phyloP scores from a whole-genome alignment of 2,888 invertebrate species.

The Brachyptera risi region DNA sequence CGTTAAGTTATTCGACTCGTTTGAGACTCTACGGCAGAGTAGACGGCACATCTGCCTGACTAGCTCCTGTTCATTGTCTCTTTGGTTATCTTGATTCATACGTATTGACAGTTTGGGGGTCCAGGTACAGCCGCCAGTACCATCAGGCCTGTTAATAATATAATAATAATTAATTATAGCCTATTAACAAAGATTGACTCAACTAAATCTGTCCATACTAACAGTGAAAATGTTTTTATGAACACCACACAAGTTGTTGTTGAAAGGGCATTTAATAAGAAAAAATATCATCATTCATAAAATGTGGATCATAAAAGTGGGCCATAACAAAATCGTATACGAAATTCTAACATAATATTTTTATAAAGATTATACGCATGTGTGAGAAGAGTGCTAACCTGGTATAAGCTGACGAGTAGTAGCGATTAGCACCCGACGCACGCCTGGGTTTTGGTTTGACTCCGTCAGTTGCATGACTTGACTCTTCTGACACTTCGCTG shows the following conservation, averaged over 20 bases:
- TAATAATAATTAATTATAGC: too few relatives aligned
- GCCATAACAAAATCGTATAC: too few relatives aligned
- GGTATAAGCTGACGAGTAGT: not conserved
- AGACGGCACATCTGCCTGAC: constrained; percentile 62
- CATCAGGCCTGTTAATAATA: too few relatives aligned
- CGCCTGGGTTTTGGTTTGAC: not conserved
- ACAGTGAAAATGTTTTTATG: too few relatives aligned
- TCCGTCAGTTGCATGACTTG: not conserved
- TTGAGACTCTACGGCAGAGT: constrained; percentile 50
- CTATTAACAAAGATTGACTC: too few relatives aligned
- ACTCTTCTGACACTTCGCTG: not conserved
- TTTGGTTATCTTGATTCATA: constrained; percentile 83
- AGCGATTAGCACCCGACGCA: not conserved
- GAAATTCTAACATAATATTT: too few relatives aligned
- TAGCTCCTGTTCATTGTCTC: constrained; percentile 76
- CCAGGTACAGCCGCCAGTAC: constrained; percentile 66
- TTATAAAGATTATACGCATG: too few relatives aligned
- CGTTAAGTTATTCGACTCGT: constrained; percentile 36
- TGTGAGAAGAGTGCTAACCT: not conserved
- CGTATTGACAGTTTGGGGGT: constrained; percentile 70
- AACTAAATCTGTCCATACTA: too few relatives aligned
- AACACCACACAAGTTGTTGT: too few relatives aligned
- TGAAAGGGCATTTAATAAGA: too few relatives aligned
- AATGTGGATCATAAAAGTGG: too few relatives aligned
- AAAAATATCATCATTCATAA: too few relatives aligned